Evolutionary conservation across 1,140 invertebrate species (phyloP), one percentile per base, ranked within the genome.

Genomic region (Charaxes varanes): DNA sequence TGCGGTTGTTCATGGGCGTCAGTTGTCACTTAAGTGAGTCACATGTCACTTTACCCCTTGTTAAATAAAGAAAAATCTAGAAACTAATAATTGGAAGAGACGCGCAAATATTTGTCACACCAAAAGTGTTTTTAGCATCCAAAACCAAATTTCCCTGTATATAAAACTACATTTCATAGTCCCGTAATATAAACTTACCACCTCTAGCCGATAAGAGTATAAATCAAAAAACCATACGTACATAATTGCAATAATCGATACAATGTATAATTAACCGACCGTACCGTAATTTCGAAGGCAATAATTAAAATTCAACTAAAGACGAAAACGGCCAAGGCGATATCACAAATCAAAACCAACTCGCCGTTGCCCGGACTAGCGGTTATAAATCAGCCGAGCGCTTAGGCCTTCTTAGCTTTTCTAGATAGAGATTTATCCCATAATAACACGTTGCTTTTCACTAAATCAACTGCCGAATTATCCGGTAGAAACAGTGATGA

Each of bases 341-440:
- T n/a, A 74, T 71, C 64, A 78, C 73, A 83, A 80, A 78, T 77
- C 73, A 82, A 76, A 66, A 41, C 58, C 53, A 67, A 68, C 47
- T 61, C 62, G 71, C 56, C 60, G 69, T 72, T 69, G 51, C 67
- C 72, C 61, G 55, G 45, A 40, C n/a, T n/a, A n/a, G 62, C 68
- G 58, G 46, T 58, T 49, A 69, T 82, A 82, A 82, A 80, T 82
- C 78, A 74, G 60, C 44, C 52, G 60, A 57, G 66, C 65, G 67
- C 70, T 82, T 80, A 82, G 73, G 68, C 65, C 71, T 78, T 74
- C 78, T 82, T 80, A 80, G 76, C 76, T 82, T 78, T 82, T 80
- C 78, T 80, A 82, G 73, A 82, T 80, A 82, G 67, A 82, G 78
- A 82, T 82, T 82, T 82, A 82, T 78, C 78, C 71, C 62, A 64